Evolutionary conservation across 1,140 invertebrate species (phyloP), one percentile per base, ranked within the genome.

Genomic region (Meloidogyne exigua): DNA sequence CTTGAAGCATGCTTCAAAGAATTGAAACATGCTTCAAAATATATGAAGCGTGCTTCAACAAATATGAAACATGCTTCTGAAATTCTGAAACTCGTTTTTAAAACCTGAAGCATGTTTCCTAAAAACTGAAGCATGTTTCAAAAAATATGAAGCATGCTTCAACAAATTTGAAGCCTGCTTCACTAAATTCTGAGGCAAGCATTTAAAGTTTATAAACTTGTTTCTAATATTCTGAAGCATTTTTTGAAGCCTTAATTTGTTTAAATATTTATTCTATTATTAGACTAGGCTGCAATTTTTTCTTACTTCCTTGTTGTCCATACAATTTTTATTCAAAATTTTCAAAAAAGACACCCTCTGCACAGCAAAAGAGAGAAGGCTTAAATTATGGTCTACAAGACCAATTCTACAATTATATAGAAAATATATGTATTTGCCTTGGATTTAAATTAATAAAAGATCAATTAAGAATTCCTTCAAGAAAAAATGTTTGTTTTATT

Each of bases 341-440:
- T 36, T 62, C 39, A 13, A 63, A 63, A 26, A 36, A 2, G 15
- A 42, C 25, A 9, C 57, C 68, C 1, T 49, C 72, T 49, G 65
- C 26, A 36, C 76, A 64, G 32, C 28, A 65, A 71, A 70, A 80
- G 10, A 64, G 21, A 10, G 44, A 57, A 10, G 32, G 66, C 15
- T 32, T 25, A 23, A 62, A 26, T 36, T 36, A 62, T 18, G 81
- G 80, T 2, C 36, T 68, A 10, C 23, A 44, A 15, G 81, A 78
- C 12, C 76, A 82, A n/a, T 81, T 83, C 44, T 68, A 72, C 18
- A 66, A 62, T 7, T 81, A 78, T 82, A 36, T 81, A 9, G 44
- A 74, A 44, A 28, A 65, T n/a, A 79, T 81, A 26, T 64, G 57
- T 42, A 2, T 23, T 23, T 42, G 57, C 25, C 76, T 81, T 18